Conservation (phyloP, 1,140 invertebrate genomes). For the Cyclina sinensis region DNA sequence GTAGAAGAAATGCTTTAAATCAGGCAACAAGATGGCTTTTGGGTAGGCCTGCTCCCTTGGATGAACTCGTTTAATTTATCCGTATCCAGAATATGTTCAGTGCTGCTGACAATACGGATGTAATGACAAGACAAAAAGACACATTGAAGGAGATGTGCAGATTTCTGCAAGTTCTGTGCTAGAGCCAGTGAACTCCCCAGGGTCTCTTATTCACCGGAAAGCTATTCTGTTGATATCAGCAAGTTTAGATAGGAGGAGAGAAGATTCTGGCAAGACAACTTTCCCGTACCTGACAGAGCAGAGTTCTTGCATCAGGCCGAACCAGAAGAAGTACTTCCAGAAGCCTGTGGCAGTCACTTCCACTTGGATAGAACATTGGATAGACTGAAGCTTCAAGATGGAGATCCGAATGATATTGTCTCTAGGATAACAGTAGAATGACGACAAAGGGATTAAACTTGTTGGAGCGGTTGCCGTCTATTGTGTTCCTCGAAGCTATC, state of each 20-base stretch:
- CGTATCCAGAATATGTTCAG: neutral
- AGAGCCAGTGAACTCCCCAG: neutral
- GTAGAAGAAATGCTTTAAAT: neutral
- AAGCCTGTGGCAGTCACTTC: conserved; percentile 31
- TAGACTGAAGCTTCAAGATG: neutral
- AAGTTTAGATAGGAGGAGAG: neutral
- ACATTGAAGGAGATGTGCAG: neutral
- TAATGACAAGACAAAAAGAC: neutral
- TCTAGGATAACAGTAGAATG: neutral
- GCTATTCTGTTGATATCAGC: neutral
- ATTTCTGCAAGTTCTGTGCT: neutral
- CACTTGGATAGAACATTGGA: neutral
- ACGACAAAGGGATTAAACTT: neutral
- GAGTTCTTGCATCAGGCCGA: neutral
- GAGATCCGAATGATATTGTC: neutral
- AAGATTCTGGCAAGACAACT: neutral
- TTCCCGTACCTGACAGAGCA: neutral
- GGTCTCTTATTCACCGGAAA: neutral
- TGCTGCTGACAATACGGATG: neutral
- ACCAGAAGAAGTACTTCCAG: neutral
- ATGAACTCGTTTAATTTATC: neutral
- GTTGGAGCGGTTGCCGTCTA: neutral
- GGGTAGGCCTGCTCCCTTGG: neutral
- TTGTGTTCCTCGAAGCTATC: conserved; percentile 16
- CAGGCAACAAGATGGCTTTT: neutral